Base-by-base conservation (phyloP, 2,888 invertebrate genomes). In the Synergus gifuensis region DNA sequence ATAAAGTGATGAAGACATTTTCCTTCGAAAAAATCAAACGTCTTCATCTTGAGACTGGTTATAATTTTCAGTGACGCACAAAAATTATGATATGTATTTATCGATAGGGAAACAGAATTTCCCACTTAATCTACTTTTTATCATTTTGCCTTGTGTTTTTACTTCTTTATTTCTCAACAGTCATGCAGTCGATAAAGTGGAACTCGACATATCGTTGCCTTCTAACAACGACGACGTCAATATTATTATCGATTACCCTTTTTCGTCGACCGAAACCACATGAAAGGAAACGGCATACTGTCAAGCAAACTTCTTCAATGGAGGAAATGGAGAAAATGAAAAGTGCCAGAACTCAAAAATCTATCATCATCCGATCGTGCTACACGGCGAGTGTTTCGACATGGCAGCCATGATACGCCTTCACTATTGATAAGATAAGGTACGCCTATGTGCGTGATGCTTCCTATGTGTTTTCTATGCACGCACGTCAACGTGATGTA, bases 391-490 rank as follows among this genome's bases (percentile, higher is more conserved):
- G 14, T 12, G 16, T 16, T 4, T 16, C n/a, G 16, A 54, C 49
- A 54, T 54, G 49, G 14, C 49, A 54, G 14, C 46, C 18, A 22
- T 11, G 22, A 62, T 62, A 11, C 18, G 18, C 28, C 62, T 62
- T 62, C 62, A 36, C 8, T 14, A 28, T 62, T 62, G 62, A 62
- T 62, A 28, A 62, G 28, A 62, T 14, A 62, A 62, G 62, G 62
- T 62, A 62, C 28, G 62, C 62, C 62, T 28, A 14, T 28, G 28
- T 62, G 28, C 62, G 62, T 62, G 36, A 62, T 62, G 28, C 62
- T 14, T 62, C 28, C 12, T 36, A 28, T 62, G 12, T 62, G 22
- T 18, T 60, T 8, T 60, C 8, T 3, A 3, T 60, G 60, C 18
- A 60, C 11, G n/a, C 22, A n/a, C 5, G 9, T 18, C 0, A 44